Percentiles rank a stretch among this genome's conserved stretches.
These are phyloP conservation scores for Periphyllus acericola DNA, from an alignment of 2,888 invertebrate species.

Conservation along the genomic window DNA sequence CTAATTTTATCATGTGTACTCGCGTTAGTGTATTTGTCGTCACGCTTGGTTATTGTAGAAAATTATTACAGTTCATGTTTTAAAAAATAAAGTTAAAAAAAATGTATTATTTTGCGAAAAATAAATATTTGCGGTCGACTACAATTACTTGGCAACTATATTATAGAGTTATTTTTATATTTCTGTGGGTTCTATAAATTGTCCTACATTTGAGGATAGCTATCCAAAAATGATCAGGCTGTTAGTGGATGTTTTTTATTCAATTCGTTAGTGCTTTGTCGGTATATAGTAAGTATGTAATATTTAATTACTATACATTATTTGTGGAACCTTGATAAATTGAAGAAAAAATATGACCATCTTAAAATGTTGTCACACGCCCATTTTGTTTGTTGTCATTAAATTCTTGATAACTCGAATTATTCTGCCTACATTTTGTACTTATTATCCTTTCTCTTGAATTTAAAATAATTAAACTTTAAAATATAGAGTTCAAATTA, in stretches of 20 bases:
- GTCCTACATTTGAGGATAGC: constrained; percentile 24
- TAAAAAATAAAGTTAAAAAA: background rate
- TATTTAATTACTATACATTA: constrained; percentile 1
- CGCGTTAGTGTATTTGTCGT: too few relatives aligned
- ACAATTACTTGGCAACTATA: background rate
- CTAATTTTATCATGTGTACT: too few relatives aligned
- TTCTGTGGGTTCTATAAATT: background rate
- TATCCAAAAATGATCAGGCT: background rate
- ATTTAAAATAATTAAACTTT: too few relatives aligned
- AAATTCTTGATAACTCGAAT: background rate
- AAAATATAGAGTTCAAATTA: too few relatives aligned
- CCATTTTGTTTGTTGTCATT: background rate
- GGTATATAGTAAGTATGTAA: background rate
- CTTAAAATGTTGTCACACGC: background rate
- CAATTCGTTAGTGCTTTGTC: background rate
- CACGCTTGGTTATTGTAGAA: too few relatives aligned
- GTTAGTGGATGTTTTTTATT: background rate
- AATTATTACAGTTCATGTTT: too few relatives aligned
- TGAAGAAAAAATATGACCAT: background rate
- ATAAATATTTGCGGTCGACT: background rate
- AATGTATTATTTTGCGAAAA: background rate
- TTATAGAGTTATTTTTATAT: background rate
- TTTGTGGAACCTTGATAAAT: background rate
- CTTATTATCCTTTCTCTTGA: background rate
- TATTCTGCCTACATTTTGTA: background rate